Evolutionary conservation across 2,888 invertebrate species (phyloP).

Genomic region (Petrolisthes cinctipes): DNA sequence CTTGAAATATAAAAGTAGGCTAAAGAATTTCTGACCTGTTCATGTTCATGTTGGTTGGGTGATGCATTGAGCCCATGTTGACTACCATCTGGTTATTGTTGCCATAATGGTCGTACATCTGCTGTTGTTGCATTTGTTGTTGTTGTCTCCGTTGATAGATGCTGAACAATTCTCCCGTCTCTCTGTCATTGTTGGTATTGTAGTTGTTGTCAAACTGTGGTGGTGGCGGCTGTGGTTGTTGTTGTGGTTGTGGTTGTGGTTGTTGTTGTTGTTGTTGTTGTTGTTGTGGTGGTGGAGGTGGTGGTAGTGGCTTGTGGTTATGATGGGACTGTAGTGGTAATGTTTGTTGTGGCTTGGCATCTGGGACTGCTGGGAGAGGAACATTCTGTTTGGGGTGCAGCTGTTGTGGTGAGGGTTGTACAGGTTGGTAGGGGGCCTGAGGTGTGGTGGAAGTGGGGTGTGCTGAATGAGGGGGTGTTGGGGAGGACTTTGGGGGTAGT

Average conservation of each 20-base stretch:
- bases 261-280: constrained; percentile 59
- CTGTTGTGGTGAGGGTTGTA: constrained; percentile 74
- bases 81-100: constrained; percentile 58
- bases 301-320: constrained; percentile 55
- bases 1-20: not conserved
- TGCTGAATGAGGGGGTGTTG: constrained; percentile 47
- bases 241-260: constrained; percentile 28
- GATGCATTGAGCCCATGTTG: constrained; percentile 37
- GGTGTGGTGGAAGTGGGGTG: constrained; percentile 43
- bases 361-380: constrained; percentile 37
- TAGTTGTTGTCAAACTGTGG: constrained; percentile 41
- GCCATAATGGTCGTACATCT: constrained; percentile 50
- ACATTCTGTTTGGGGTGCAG: constrained; percentile 44
- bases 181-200: constrained; percentile 65
- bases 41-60: constrained; percentile 43
- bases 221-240: constrained; percentile 69
- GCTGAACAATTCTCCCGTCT: constrained; percentile 79
- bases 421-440: constrained; percentile 71
- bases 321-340: constrained; percentile 38
- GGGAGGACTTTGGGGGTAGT: constrained; percentile 45
- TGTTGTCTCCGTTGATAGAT: constrained; percentile 86
- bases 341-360: not conserved
- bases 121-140: constrained; percentile 66
- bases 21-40: constrained; percentile 22
- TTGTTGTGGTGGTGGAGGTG: constrained; percentile 15